phyloP scores from a whole-genome alignment of 2,797 vertebrate species.

The Lateolabrax maculatus region DNA sequence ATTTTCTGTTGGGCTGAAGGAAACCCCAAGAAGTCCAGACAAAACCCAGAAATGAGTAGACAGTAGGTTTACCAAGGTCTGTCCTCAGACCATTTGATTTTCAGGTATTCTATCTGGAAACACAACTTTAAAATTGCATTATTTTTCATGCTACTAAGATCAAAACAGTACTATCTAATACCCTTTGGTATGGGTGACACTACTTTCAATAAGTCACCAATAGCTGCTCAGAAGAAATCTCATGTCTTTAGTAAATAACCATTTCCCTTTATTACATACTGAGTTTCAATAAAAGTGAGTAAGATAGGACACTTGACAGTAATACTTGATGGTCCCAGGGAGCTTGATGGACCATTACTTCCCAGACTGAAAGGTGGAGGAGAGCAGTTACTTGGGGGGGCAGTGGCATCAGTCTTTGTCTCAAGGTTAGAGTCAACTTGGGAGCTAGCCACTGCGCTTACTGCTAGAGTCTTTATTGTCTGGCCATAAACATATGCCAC shows the following conservation, averaged over 20 bases:
- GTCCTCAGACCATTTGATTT: conserved; percentile 23
- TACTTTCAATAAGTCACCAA: conserved; percentile 54
- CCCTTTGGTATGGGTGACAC: conserved; percentile 9
- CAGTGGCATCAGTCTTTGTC: conserved; percentile 47
- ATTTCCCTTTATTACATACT: conserved; percentile 65
- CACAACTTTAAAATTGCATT: conserved; percentile 36
- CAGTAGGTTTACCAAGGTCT: conserved; percentile 28
- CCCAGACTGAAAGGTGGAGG: conserved; percentile 29
- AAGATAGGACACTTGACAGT: conserved; percentile 44
- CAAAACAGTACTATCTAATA: conserved; percentile 43
- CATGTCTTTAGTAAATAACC: conserved; percentile 49
- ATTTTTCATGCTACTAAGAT: conserved; percentile 32
- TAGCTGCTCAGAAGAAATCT: conserved; percentile 77
- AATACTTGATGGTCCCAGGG: conserved; percentile 38
- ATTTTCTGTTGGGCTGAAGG: conserved; percentile 39
- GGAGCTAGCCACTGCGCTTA: conserved; percentile 21
- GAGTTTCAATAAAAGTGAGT: conserved; percentile 44
- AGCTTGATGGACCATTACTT: conserved; percentile 23
- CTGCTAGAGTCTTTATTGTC: conserved; percentile 40
- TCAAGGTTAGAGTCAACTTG: conserved; percentile 28
- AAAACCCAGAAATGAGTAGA: conserved; percentile 46
- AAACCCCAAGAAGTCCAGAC: conserved; percentile 46
- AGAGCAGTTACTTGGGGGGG: conserved; percentile 35
- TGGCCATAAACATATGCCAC: conserved; percentile 27
- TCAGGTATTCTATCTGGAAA: conserved; percentile 32